Evolutionary conservation across 1,140 invertebrate species (phyloP), one percentile per base, ranked within the genome.

Genomic region (Adelges cooleyi): DNA sequence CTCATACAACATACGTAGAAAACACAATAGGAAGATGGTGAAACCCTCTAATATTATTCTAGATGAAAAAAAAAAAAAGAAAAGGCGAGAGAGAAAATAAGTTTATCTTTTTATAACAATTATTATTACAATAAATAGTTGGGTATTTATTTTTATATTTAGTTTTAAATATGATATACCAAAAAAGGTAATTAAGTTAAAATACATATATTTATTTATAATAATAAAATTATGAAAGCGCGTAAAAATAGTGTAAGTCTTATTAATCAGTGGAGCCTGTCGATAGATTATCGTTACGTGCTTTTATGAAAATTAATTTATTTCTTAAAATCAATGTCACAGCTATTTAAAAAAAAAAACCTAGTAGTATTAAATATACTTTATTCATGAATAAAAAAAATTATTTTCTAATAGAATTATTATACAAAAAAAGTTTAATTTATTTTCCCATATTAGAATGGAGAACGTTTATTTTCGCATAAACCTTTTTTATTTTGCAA

Each of bases 191-290:
- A 59, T 27, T 59, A 62, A 62, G 42, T 62, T 62, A 62, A 62
- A 62, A 44, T 42, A 56, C 36, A 40, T 38, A 56, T 56, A 6
- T 40, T 33, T 53, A 53, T 33, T 36, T 33, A 53, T 53, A 38
- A 22, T 42, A 27, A 59, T 59, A 59, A 59, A 62, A 62, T 62
- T 62, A 62, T 11, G 38, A 48, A 62, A 62, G 56, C 56, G 56
- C 56, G 15, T 62, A 62, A 62, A 62, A 62, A 48, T 62, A 62
- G 42, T 62, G 56, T 62, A 62, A 62, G 56, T 62, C 56, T 62
- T 62, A 62, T 62, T 62, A 62, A 62, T 62, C 56, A 48, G 56
- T 62, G 56, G 56, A 62, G 23, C 29, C 56, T 62, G 56, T 48
- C 23, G 17, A 46, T 62, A 46, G n/a, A n/a, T n/a, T n/a, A n/a